A percentile compares a stretch with the other conserved stretches of the same genome.
Conservation (phyloP, 2,797 vertebrate genomes). For the Falco columbarius region DNA sequence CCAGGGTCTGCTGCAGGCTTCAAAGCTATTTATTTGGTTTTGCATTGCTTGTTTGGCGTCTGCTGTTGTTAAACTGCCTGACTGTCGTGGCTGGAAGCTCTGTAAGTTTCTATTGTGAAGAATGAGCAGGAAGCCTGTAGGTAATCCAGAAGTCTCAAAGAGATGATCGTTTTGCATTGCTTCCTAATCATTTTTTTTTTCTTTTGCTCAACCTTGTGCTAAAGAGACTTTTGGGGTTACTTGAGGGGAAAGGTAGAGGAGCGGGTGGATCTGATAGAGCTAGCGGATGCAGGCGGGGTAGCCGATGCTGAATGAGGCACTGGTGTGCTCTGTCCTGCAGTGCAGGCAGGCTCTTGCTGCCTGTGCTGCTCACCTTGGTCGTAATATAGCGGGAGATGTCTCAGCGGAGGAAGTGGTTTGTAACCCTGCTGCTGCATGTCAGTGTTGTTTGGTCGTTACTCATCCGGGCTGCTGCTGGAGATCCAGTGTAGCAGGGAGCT, state of each 20-base stretch:
- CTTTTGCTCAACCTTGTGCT: not conserved
- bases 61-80: not conserved
- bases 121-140: not conserved
- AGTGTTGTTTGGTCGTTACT: not conserved
- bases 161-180: not conserved
- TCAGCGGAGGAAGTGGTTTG: conserved; percentile 54
- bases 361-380: not conserved
- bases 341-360: not conserved
- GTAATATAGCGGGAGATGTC: not conserved
- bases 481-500: conserved; percentile 21
- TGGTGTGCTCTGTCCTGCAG: not conserved
- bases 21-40: not conserved
- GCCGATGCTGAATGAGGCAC: not conserved
- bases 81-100: not conserved
- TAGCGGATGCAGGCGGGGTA: not conserved
- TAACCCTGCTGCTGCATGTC: conserved; percentile 4
- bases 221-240: not conserved
- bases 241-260: not conserved
- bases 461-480: conserved; percentile 40
- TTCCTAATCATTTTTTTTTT: not conserved
- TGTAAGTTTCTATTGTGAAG: not conserved
- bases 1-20: not conserved
- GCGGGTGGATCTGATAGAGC: not conserved
- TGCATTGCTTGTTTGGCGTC: not conserved
- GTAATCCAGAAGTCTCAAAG: not conserved